Evolutionary conservation across 2,797 vertebrate genomes (phyloP), one percentile per base, ranked within the genome.

Genomic region (Sandelia bainsii): DNA sequence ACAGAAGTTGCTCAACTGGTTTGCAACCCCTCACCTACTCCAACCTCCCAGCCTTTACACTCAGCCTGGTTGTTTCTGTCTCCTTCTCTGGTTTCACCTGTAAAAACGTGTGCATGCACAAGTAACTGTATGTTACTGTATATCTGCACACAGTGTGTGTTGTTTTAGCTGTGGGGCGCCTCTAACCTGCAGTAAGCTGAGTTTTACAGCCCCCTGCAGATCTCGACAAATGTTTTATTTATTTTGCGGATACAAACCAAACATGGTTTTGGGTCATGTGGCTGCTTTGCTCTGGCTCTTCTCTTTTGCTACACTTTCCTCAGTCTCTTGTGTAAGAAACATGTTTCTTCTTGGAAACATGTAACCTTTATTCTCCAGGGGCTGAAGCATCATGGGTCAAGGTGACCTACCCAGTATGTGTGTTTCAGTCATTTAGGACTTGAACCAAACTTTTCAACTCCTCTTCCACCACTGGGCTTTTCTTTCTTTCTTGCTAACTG

Each of bases 41-140:
- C 1, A 1, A 0, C 34, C 39, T 13, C 54, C 63, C 58, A 44
- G 19, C 60, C 59, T 68, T 66, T 53, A 53, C 51, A 77, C 62
- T 68, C 10, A 54, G 65, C 39, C 49, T 20, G 32, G 51, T 79
- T 92, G 90, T 90, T 90, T 86, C 88, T 64, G n/a, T 78, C 58
- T n/a, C n/a, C n/a, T 11, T 85, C 77, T 91, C 89, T 34, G 39
- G 82, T 90, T 90, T 86, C 84, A 80, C 51, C 65, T 20, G 54
- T 68, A 51, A 44, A 39, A 62, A 44, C 39, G 17, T 45, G 59
- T 32, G 27, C 32, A 34, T 11, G 12, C 40, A 45, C 0, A 9
- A 39, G 32, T 45, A 8, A 14, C 54, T 37, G 10, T 66, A 5
- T 27, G 8, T 53, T 39, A 69, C 69, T 69, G 25, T 60, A 23